Percentiles rank a stretch among this genome's conserved stretches.
Evolutionary conservation across 2,797 vertebrate species (phyloP).

Genomic region (Ptychobarbus kaznakovi): DNA sequence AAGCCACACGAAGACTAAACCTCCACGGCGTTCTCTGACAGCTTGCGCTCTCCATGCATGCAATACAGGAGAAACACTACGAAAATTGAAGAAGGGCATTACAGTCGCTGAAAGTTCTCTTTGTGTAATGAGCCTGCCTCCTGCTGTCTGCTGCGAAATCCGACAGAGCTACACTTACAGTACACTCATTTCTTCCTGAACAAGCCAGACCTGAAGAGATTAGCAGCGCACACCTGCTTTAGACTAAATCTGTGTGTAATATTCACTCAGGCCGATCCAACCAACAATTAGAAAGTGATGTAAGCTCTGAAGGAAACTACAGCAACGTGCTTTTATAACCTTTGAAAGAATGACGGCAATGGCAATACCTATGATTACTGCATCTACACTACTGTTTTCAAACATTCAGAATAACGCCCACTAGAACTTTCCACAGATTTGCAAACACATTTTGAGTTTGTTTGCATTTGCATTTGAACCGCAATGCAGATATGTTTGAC

Average conservation of each 20-base stretch:
- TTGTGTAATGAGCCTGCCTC: slow-evolving; percentile 28
- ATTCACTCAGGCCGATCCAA: slow-evolving; percentile 9
- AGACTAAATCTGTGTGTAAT: slow-evolving; percentile 17
- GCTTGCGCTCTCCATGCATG: slow-evolving; percentile 51
- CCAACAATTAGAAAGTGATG: slow-evolving; percentile 10
- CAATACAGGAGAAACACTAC: slow-evolving; percentile 26
- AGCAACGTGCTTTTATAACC: slow-evolving; percentile 20
- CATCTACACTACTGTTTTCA: slow-evolving; percentile 11
- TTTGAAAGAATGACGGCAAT: not conserved
- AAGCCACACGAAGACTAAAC: slow-evolving; percentile 77
- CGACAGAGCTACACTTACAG: slow-evolving; percentile 14
- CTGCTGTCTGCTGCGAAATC: slow-evolving; percentile 9
- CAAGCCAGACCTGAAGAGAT: slow-evolving; percentile 2
- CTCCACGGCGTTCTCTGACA: not conserved
- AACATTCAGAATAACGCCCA: not conserved
- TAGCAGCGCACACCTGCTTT: slow-evolving; percentile 21
- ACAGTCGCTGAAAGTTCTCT: slow-evolving; percentile 5
- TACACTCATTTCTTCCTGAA: not conserved
- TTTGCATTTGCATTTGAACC: slow-evolving; percentile 5
- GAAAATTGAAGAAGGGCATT: slow-evolving; percentile 31
- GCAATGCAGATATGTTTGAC: not conserved
- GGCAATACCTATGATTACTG: not conserved
- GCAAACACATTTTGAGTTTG: not conserved
- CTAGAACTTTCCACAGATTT: not conserved
- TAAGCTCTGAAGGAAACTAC: slow-evolving; percentile 20